Conservation (phyloP, 2,888 invertebrate genomes). For the Aleiodes alternator region DNA sequence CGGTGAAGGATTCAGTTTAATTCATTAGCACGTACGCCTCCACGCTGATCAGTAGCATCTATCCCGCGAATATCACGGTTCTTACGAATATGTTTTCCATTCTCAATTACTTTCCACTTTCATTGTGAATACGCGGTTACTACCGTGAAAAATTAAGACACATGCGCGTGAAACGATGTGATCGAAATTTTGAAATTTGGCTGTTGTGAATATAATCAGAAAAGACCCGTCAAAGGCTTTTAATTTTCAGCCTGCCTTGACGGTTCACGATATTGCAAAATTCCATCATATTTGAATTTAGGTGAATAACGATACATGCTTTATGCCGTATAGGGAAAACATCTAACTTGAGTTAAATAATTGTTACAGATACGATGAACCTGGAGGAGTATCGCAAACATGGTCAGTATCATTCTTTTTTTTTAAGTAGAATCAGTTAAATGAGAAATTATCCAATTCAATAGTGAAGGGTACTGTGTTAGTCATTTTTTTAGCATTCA, state of each 20-base stretch:
- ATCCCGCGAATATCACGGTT: not conserved
- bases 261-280: conserved; percentile 13
- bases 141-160: conserved; percentile 51
- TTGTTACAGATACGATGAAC: conserved; percentile 69
- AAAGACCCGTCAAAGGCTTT: conserved; percentile 30
- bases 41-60: not conserved
- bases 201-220: conserved; percentile 63
- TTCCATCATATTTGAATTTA: not conserved
- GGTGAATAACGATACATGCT: not conserved
- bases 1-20: conserved; percentile 25
- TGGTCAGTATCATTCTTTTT: conserved; percentile 65
- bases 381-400: conserved; percentile 72
- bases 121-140: not conserved
- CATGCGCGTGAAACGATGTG: conserved; percentile 72
- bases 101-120: not conserved
- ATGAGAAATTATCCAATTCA: too few species aligned
- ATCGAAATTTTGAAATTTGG: conserved; percentile 73
- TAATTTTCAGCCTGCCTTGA: conserved; percentile 11
- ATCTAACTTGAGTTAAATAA: not conserved
- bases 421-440: not conserved
- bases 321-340: not conserved
- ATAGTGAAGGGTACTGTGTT: too few species aligned
- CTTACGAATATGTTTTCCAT: not conserved
- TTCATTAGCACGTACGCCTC: conserved; percentile 31
- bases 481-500: too few species aligned